Percentiles rank a stretch among this genome's conserved stretches.
Evolutionary conservation across 2,888 invertebrate genomes (phyloP).

Genomic region (Platycheirus albimanus): DNA sequence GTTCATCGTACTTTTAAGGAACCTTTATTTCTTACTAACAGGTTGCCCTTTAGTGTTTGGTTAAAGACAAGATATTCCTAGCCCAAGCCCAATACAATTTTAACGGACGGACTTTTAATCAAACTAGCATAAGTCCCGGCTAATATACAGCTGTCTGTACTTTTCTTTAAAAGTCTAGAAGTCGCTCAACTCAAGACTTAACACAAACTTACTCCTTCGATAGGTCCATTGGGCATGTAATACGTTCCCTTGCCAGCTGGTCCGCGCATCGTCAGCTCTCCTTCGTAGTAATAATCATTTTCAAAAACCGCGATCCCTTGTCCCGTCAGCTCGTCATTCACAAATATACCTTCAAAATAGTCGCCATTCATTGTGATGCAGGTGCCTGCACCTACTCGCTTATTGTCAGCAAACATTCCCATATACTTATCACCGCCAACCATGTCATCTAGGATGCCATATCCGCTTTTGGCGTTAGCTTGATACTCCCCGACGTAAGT

Average conservation of each 20-base stretch:
- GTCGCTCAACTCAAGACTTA: background rate
- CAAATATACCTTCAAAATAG: conserved; percentile 94
- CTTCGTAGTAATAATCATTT: conserved; percentile 94
- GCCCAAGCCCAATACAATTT: too few relatives aligned
- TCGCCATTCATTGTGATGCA: conserved; percentile 95
- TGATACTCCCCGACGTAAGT: conserved; percentile 96
- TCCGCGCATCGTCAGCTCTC: conserved; percentile 91
- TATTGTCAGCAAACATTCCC: conserved; percentile 93
- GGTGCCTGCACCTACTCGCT: conserved; percentile 91
- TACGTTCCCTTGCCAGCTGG: conserved; percentile 92
- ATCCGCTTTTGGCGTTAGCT: conserved; percentile 90
- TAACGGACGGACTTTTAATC: too few relatives aligned
- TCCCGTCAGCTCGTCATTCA: conserved; percentile 91
- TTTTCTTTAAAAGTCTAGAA: too few relatives aligned
- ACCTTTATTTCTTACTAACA: too few relatives aligned
- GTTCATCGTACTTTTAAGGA: too few relatives aligned
- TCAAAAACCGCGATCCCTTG: conserved; percentile 94
- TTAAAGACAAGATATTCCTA: too few relatives aligned
- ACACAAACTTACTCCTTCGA: conserved; percentile 79
- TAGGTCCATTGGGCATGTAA: conserved; percentile 90
- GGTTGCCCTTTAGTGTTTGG: too few relatives aligned
- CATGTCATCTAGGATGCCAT: conserved; percentile 94
- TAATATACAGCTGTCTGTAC: too few relatives aligned
- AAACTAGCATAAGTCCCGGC: too few relatives aligned
- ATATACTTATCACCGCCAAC: conserved; percentile 94